Evolutionary conservation across 2,888 invertebrate genomes (phyloP).

Genomic region (Resseliella maxima): DNA sequence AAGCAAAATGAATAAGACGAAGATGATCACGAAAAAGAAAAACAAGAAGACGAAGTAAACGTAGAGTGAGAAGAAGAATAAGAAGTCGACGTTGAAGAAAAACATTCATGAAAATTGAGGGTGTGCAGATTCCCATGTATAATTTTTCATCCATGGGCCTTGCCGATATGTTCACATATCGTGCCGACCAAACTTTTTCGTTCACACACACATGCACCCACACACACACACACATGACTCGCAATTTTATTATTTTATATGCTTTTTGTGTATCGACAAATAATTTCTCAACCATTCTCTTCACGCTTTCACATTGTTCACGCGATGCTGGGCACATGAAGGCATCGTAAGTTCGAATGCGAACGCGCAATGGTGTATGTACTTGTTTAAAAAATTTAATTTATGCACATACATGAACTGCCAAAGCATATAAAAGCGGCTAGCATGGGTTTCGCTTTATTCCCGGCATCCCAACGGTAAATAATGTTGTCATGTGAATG

Average conservation of each 20-base stretch:
- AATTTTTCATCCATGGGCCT: constrained; percentile 7
- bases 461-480: constrained; percentile 5
- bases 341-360: background rate
- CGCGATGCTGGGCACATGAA: background rate
- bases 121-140: constrained; percentile 48
- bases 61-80: background rate
- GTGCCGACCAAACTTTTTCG: constrained; percentile 16
- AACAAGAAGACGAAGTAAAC: background rate
- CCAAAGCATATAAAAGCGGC: constrained; percentile 1
- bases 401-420: constrained; percentile 55
- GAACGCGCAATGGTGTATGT: background rate
- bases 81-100: too few species aligned
- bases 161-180: constrained; percentile 33
- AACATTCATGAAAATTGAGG: constrained; percentile 22
- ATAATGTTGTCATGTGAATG: constrained; percentile 51
- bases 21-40: too few species aligned
- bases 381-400: constrained; percentile 53
- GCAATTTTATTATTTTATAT: constrained; percentile 48
- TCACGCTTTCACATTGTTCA: background rate
- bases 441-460: background rate
- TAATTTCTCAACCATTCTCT: constrained; percentile 44
- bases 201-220: background rate
- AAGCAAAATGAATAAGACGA: background rate
- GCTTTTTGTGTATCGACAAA: constrained; percentile 27
- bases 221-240: background rate